Conservation (phyloP, 2,797 vertebrate species). For the Scarus forsteni region DNA sequence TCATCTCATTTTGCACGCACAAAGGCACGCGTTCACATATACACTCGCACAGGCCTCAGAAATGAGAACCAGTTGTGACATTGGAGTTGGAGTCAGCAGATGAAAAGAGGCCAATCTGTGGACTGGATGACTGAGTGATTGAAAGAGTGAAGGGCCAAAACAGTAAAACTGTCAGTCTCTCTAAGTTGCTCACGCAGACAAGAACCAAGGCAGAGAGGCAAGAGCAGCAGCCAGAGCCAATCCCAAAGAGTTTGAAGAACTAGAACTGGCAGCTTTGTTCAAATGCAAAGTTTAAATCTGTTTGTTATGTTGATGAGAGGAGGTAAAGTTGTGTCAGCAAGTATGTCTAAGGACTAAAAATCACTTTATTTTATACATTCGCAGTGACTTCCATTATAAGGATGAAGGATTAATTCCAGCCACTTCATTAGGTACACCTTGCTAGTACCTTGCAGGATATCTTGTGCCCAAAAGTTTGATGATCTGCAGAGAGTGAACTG, state of each 20-base stretch:
- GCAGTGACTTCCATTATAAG: too few species aligned
- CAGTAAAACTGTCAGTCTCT: conserved; percentile 79
- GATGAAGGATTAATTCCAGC: too few species aligned
- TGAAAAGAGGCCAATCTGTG: conserved; percentile 74
- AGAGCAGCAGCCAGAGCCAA: conserved; percentile 49
- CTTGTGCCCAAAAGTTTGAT: too few species aligned
- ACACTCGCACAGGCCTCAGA: conserved; percentile 41
- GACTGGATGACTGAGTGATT: conserved; percentile 73
- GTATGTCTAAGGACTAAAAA: neutral
- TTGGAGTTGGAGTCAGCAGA: conserved; percentile 58
- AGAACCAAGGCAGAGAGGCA: conserved; percentile 58
- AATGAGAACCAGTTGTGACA: conserved; percentile 77
- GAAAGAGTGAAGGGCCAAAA: conserved; percentile 72
- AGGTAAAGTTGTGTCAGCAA: conserved; percentile 37
- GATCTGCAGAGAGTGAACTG: too few species aligned
- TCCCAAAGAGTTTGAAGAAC: conserved; percentile 33
- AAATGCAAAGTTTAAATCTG: conserved; percentile 30
- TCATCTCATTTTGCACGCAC: conserved; percentile 56
- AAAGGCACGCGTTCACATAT: conserved; percentile 31
- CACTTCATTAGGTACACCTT: too few species aligned
- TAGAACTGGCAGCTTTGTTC: conserved; percentile 34
- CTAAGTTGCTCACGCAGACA: conserved; percentile 61
- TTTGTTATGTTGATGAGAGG: conserved; percentile 49
- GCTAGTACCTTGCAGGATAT: too few species aligned
- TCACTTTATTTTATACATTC: neutral